Evolutionary conservation across 2,113 vertebrate genomes (phyloP).

Genomic region (Cottus gobio): DNA sequence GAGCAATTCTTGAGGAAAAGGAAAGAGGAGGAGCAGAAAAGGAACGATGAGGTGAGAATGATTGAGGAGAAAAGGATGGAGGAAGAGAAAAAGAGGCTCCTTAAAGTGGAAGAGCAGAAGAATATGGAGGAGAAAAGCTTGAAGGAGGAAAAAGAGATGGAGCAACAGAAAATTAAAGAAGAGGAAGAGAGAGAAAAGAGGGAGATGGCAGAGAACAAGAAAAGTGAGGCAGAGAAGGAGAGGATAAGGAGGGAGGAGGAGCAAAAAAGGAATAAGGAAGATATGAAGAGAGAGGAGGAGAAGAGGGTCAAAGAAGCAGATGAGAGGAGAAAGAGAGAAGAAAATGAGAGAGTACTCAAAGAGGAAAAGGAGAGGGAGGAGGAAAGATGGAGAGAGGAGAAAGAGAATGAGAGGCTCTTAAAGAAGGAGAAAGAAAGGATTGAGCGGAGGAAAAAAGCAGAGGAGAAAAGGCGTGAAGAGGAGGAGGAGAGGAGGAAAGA

Average conservation of each 20-base stretch:
- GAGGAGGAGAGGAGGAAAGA: not conserved
- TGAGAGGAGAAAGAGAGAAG: not conserved
- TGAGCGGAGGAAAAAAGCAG: constrained; percentile 4
- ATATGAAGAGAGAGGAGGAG: constrained; percentile 15
- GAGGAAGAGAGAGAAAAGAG: constrained; percentile 15
- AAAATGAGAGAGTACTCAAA: constrained; percentile 1
- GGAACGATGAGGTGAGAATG: not conserved
- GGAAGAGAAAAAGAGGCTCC: not conserved
- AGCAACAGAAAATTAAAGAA: too few relatives aligned
- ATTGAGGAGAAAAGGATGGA: not conserved
- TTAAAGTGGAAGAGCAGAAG: constrained; percentile 29
- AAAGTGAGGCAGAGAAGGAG: not conserved
- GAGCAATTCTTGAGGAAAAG: too few relatives aligned
- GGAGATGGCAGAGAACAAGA: not conserved
- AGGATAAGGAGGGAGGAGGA: constrained; percentile 5
- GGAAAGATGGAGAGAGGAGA: constrained; percentile 19
- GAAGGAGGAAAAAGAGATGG: not conserved
- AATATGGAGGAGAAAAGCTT: not conserved
- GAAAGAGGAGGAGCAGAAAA: not conserved
- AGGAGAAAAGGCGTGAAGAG: not conserved
- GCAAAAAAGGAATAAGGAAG: not conserved
- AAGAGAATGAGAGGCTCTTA: not conserved
- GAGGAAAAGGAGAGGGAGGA: constrained; percentile 24
- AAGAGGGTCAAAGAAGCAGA: not conserved
- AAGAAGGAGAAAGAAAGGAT: constrained; percentile 25